Percentiles rank a stretch among this genome's conserved stretches.
Conservation (phyloP, 1,140 invertebrate species). For the Euura saliciscinereae region DNA sequence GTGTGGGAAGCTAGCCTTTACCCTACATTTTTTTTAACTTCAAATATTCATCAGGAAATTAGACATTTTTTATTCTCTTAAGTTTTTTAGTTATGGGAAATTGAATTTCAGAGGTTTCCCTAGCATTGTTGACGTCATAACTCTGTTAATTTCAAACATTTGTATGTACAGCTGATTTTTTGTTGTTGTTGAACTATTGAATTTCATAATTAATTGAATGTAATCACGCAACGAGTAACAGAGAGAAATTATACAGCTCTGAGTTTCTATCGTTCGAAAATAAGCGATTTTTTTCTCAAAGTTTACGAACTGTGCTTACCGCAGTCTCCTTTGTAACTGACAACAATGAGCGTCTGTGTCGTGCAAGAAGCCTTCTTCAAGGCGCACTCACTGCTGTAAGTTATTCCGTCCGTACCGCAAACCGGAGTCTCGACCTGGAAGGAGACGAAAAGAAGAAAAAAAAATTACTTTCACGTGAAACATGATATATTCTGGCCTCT, state of each 20-base stretch:
- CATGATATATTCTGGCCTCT: no score
- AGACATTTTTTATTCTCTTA: no score
- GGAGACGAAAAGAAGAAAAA: neutral
- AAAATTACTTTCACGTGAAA: neutral
- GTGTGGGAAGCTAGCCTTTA: no score
- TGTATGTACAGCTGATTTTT: no score
- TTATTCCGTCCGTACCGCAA: slow-evolving; percentile 77
- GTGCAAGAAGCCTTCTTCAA: slow-evolving; percentile 69
- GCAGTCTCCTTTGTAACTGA: slow-evolving; percentile 82
- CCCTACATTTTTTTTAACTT: no score
- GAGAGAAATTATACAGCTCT: neutral
- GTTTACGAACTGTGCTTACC: slow-evolving; percentile 67
- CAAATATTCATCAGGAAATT: no score
- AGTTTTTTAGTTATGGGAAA: no score
- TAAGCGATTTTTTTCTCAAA: neutral
- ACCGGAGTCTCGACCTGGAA: slow-evolving; percentile 64
- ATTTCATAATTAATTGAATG: neutral
- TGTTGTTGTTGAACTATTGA: neutral
- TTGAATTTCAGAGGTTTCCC: no score
- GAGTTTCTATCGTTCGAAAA: neutral
- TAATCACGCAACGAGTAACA: neutral
- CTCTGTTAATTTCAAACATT: no score
- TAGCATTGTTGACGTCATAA: no score
- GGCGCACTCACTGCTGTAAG: slow-evolving; percentile 79
- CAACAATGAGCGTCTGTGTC: slow-evolving; percentile 66